Conservation (phyloP, 2,888 invertebrate genomes). For the Rotaria macrura region DNA sequence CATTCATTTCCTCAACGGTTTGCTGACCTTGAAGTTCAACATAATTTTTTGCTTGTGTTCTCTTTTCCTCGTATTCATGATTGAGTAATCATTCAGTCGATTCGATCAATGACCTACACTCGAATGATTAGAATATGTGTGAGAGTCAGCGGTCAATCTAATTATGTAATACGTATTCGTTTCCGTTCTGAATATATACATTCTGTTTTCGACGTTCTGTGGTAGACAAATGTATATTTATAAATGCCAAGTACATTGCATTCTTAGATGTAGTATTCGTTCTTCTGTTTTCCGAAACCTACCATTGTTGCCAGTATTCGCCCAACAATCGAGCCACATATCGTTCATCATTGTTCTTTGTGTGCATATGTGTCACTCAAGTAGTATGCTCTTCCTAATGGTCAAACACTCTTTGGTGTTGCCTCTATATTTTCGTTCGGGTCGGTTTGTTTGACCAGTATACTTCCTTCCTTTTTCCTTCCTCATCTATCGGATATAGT, state of each 20-base stretch:
- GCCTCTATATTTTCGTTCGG: conserved; percentile 1
- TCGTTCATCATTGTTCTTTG: background rate
- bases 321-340: background rate
- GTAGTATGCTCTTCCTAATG: background rate
- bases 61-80: background rate
- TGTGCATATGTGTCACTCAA: conserved; percentile 3
- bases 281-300: background rate
- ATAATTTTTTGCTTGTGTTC: background rate
- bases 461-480: conserved; percentile 15
- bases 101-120: background rate
- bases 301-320: background rate
- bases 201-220: too few relatives aligned
- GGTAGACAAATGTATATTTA: too few relatives aligned
- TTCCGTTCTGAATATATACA: background rate
- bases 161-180: background rate
- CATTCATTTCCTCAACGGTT: background rate
- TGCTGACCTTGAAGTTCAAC: conserved; percentile 5
- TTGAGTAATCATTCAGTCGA: conserved; percentile 8
- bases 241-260: too few relatives aligned
- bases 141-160: background rate
- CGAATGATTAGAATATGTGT: background rate
- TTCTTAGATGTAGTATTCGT: too few relatives aligned
- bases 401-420: conserved; percentile 12
- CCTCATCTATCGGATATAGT: conserved; percentile 12
- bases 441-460: background rate